Percentiles rank a stretch among this genome's conserved stretches.
Evolutionary conservation across 2,888 invertebrate species (phyloP).

Genomic region (Lysandra coridon): DNA sequence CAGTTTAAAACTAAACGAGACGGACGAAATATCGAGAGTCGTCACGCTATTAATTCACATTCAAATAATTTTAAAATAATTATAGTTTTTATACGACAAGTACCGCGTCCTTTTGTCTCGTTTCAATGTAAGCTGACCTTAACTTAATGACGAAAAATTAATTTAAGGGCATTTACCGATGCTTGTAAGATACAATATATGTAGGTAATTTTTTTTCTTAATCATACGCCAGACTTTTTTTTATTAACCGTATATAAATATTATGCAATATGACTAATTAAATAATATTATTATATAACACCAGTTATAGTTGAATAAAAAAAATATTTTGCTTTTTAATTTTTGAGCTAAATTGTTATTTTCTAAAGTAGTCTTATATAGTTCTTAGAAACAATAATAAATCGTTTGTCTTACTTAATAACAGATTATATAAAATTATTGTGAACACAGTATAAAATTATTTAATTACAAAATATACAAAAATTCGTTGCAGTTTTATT

Average conservation of each 20-base stretch:
- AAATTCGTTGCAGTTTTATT: conserved; percentile 25
- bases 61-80: no score
- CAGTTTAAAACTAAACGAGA: neutral
- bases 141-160: no score
- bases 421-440: neutral
- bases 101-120: no score
- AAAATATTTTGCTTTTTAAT: neutral
- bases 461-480: conserved; percentile 28
- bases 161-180: no score
- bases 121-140: no score
- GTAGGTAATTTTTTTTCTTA: no score
- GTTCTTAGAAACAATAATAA: neutral
- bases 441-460: conserved; percentile 4
- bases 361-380: neutral
- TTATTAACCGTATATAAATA: neutral
- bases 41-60: no score
- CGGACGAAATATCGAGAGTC: no score
- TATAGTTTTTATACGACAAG: no score
- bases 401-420: neutral
- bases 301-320: neutral
- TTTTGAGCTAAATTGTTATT: neutral
- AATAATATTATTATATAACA: no score
- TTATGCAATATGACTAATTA: neutral
- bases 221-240: neutral
- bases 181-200: no score